A percentile compares a stretch with the other conserved stretches of the same genome.
Evolutionary conservation across 2,113 vertebrate genomes (phyloP).

Genomic region (Tetraodon nigroviridis): DNA sequence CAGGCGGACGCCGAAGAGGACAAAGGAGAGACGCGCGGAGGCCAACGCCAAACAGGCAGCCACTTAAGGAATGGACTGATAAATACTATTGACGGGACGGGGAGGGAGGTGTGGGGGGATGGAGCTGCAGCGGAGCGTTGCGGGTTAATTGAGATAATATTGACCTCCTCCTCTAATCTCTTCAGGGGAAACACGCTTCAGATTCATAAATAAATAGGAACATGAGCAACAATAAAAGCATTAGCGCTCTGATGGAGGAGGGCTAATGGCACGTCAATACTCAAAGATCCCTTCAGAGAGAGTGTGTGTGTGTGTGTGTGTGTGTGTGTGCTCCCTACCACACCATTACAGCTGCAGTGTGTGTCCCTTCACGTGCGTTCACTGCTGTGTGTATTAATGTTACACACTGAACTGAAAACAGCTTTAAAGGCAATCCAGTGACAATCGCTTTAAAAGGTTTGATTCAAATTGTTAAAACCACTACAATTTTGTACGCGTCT

Average conservation of each 20-base stretch:
- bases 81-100: conserved; percentile 76
- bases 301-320: conserved; percentile 3
- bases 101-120: conserved; percentile 51
- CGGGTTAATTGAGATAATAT: conserved; percentile 86
- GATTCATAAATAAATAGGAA: conserved; percentile 71
- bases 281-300: not conserved
- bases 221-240: conserved; percentile 80
- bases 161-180: conserved; percentile 78
- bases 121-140: conserved; percentile 61
- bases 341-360: not conserved
- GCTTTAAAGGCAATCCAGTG: too few species aligned
- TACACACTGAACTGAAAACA: too few species aligned
- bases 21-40: conserved; percentile 31
- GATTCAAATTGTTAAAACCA: too few species aligned
- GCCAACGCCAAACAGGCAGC: conserved; percentile 26
- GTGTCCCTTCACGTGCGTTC: not conserved
- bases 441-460: too few species aligned
- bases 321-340: not conserved
- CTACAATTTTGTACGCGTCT: too few species aligned
- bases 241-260: conserved; percentile 73
- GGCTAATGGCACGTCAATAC: conserved; percentile 62
- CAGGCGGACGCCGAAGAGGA: not conserved
- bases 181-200: conserved; percentile 69
- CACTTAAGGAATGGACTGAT: conserved; percentile 65
- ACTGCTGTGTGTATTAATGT: too few species aligned